Conservation (phyloP, 2,797 vertebrate genomes). For the Crypturellus tataupa region DNA sequence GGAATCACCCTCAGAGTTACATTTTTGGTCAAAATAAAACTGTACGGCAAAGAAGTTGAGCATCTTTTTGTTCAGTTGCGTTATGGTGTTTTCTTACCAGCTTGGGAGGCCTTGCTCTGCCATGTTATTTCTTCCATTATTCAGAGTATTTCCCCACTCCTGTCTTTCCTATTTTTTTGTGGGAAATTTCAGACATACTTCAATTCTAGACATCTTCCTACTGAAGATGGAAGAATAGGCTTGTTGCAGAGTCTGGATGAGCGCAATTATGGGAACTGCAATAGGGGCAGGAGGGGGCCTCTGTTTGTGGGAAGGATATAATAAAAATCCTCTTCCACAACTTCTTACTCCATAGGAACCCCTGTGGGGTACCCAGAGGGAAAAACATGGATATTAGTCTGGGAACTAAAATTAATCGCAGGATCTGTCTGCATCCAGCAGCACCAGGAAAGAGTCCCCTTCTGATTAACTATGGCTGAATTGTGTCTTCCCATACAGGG, state of each 20-base stretch:
- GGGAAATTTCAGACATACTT: conserved; percentile 14
- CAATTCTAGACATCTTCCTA: conserved; percentile 48
- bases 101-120: neutral
- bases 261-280: conserved; percentile 49
- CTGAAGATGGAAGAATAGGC: conserved; percentile 9
- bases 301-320: conserved; percentile 63
- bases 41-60: conserved; percentile 27
- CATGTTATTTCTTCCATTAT: conserved; percentile 5
- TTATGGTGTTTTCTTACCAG: neutral
- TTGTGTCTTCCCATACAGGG: neutral
- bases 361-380: conserved; percentile 43
- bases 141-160: neutral
- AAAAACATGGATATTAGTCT: conserved; percentile 51
- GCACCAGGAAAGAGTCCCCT: neutral
- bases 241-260: conserved; percentile 16
- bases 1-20: conserved; percentile 49
- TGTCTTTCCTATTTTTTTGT: conserved; percentile 14
- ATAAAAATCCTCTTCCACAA: conserved; percentile 61
- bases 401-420: conserved; percentile 44
- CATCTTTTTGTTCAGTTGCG: conserved; percentile 36
- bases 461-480: neutral
- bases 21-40: conserved; percentile 63
- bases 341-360: conserved; percentile 61
- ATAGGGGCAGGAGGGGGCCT: conserved; percentile 58
- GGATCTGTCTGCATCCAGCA: conserved; percentile 33